A percentile compares a stretch with the other conserved stretches of the same genome.
Conservation (phyloP, 2,113 vertebrate species). For the Cyanistes caeruleus region DNA sequence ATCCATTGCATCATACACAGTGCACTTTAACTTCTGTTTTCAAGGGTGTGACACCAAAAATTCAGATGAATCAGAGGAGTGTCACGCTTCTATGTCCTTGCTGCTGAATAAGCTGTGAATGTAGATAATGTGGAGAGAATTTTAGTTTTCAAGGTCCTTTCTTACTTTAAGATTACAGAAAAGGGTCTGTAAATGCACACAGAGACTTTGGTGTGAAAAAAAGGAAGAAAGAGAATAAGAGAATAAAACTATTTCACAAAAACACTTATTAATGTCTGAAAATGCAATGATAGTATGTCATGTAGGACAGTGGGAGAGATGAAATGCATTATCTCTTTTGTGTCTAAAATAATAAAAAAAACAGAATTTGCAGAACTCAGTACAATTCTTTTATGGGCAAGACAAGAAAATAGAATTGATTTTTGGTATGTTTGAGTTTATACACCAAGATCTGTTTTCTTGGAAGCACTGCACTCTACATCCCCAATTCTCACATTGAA, state of each 20-base stretch:
- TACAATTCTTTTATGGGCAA: background rate
- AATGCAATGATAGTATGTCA: background rate
- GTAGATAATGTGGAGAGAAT: background rate
- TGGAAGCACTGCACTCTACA: background rate
- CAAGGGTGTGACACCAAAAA: background rate
- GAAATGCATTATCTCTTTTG: background rate
- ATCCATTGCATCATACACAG: background rate
- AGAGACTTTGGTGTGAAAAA: background rate
- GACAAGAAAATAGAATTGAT: background rate
- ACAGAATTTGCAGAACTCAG: background rate
- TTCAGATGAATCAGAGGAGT: background rate
- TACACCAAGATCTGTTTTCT: background rate
- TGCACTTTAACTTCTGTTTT: background rate
- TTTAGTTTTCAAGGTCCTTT: background rate
- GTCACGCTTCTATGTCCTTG: background rate
- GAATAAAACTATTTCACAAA: background rate
- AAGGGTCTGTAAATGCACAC: background rate
- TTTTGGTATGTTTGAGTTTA: background rate
- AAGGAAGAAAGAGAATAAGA: background rate
- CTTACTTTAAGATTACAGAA: background rate
- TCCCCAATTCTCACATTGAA: background rate
- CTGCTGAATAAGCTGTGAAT: background rate
- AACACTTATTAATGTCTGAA: background rate
- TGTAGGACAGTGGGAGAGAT: background rate
- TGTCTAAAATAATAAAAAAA: background rate